Evolutionary conservation across 2,797 vertebrate species (phyloP).

Genomic region (Poeciliopsis turneri): DNA sequence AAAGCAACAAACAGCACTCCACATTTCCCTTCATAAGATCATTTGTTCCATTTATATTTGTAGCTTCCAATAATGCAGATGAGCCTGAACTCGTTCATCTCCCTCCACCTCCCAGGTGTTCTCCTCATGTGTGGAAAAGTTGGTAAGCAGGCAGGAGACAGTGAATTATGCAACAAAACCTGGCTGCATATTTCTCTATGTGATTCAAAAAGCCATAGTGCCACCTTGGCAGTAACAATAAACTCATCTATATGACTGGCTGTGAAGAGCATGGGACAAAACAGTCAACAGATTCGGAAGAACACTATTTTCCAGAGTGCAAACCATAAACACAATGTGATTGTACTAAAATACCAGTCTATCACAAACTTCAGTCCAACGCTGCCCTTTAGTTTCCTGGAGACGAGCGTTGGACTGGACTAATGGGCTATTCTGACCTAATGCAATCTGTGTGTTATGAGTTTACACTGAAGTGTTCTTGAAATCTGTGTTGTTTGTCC

Average conservation of each 20-base stretch:
- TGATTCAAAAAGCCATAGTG: slow-evolving; percentile 29
- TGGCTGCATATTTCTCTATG: slow-evolving; percentile 20
- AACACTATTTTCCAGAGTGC: slow-evolving; percentile 42
- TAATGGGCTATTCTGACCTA: too few relatives aligned
- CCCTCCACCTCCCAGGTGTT: slow-evolving; percentile 10
- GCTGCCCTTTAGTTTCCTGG: slow-evolving; percentile 44
- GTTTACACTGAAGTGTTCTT: too few relatives aligned
- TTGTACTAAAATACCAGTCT: slow-evolving; percentile 45
- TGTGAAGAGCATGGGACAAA: slow-evolving; percentile 33
- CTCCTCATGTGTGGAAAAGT: slow-evolving; percentile 52
- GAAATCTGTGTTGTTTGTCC: too few relatives aligned
- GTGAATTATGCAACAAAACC: slow-evolving; percentile 46
- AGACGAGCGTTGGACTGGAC: too few relatives aligned
- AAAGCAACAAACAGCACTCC: slow-evolving; percentile 49
- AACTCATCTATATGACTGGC: slow-evolving; percentile 52
- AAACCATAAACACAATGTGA: slow-evolving; percentile 40
- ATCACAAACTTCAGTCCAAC: slow-evolving; percentile 41
- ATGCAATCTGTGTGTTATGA: too few relatives aligned
- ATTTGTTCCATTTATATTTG: slow-evolving; percentile 70
- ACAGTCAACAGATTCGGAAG: slow-evolving; percentile 40
- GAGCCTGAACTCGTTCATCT: slow-evolving; percentile 48
- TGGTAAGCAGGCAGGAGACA: slow-evolving; percentile 47
- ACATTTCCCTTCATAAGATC: slow-evolving; percentile 59
- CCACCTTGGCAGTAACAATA: slow-evolving; percentile 39
- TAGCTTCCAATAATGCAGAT: slow-evolving; percentile 52